Percentiles rank a stretch among this genome's conserved stretches.
phyloP scores from a whole-genome alignment of 1,140 invertebrate genomes.

The Drosophila novamexicana region DNA sequence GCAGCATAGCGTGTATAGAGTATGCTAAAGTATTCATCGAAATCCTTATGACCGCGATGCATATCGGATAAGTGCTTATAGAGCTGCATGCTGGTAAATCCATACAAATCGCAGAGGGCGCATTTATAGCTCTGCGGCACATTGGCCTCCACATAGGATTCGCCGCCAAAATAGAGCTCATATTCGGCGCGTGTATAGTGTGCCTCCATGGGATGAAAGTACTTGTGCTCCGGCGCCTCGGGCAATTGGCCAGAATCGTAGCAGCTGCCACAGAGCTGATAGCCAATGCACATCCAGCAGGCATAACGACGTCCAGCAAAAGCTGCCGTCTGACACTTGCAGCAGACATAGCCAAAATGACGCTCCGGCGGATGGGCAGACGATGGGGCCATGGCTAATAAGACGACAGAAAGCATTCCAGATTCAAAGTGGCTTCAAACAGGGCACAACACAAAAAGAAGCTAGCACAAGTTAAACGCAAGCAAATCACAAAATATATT shows the following conservation, averaged over 20 bases:
- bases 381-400: conserved; percentile 1
- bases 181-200: conserved; percentile 39
- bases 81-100: conserved; percentile 14
- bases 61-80: conserved; percentile 13
- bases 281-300: conserved; percentile 42
- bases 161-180: conserved; percentile 43
- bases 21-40: conserved; percentile 28
- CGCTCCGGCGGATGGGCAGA: conserved; percentile 24
- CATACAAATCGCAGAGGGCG: conserved; percentile 28
- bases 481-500: background rate
- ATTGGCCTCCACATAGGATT: conserved; percentile 1
- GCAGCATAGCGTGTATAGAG: conserved; percentile 1
- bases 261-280: conserved; percentile 51
- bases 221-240: conserved; percentile 18
- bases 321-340: conserved; percentile 7
- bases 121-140: conserved; percentile 58
- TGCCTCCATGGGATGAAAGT: conserved; percentile 48
- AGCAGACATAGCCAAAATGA: conserved; percentile 43
- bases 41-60: conserved; percentile 40
- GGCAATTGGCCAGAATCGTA: conserved; percentile 22
- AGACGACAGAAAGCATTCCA: background rate
- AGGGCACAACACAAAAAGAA: background rate
- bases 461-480: background rate
- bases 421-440: background rate
- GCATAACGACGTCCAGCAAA: conserved; percentile 52